Base-by-base conservation (phyloP, 2,113 vertebrate genomes). In the Prunella himalayana region DNA sequence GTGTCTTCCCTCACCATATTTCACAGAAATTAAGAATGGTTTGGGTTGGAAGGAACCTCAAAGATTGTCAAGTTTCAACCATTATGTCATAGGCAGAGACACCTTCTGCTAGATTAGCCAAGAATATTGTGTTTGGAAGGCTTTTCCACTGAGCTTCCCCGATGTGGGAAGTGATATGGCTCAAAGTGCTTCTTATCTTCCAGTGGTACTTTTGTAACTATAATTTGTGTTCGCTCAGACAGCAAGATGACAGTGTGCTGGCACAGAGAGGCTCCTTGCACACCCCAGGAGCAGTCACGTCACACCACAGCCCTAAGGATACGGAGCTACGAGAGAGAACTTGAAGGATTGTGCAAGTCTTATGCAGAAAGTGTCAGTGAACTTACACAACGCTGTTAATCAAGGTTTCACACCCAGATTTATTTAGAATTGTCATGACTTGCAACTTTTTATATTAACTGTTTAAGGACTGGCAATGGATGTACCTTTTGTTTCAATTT, bases 251-350 rank as follows among this genome's bases (percentile, higher is more conserved):
- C 8, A n/a, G 23, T 9, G 6, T 39, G 22, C 17, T 65, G 25
- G 27, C 31, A 81, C 7, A 53, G 9, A 23, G 41, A 31, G 15
- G 10, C 19, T 39, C 21, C 21, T 51, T 49, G 39, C 4, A 6
- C 10, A 21, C 2, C 1, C 0, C 2, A 1, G 39, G 30, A 64
- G 16, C 7, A 33, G 24, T 9, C 8, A 1, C 1, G 0, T 15
- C 16, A 25, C 11, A 19, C 17, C 8, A 9, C 20, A 44, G 6
- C 20, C 41, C 13, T 25, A 23, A n/a, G 11, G 8, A 27, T 66
- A 10, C 35, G 19, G 7, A 79, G 14, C 5, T 45, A 5, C n/a
- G 57, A 53, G 28, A 61, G 4, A 8, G 8, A 86, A 41, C 37
- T 24, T 49, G 35, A 79, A 56, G 16, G 11, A 39, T 5, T 53